phyloP scores from a whole-genome alignment of 2,113 vertebrate genomes.

The Neodontobutis hainanensis region DNA sequence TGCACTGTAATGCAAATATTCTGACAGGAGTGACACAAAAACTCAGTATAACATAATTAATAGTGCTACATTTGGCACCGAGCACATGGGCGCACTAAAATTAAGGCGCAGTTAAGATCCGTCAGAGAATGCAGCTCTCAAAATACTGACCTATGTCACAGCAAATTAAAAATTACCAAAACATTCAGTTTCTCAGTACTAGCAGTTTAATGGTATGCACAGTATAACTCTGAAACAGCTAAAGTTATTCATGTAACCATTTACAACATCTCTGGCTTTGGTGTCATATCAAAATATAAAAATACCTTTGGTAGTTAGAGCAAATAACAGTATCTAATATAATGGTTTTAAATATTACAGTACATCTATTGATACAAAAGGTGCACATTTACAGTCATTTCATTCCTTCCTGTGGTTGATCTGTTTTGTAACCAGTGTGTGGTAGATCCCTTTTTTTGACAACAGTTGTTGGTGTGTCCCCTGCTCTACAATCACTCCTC shows the following conservation, averaged over 20 bases:
- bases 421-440: conserved; percentile 86
- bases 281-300: background rate
- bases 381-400: background rate
- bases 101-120: background rate
- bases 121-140: background rate
- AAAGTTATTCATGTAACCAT: background rate
- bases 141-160: background rate
- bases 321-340: background rate
- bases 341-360: background rate
- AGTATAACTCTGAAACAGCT: background rate
- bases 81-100: conserved; percentile 3
- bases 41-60: conserved; percentile 10
- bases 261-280: background rate
- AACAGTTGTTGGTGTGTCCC: conserved; percentile 93
- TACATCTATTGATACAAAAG: background rate
- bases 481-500: conserved; percentile 82
- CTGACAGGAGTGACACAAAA: background rate
- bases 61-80: background rate
- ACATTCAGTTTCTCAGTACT: background rate
- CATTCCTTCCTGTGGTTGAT: conserved; percentile 53
- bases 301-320: background rate
- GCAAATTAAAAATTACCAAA: background rate
- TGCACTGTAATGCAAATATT: background rate
- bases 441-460: conserved; percentile 84
- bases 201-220: background rate